Evolutionary conservation across 2,888 invertebrate species (phyloP).

Genomic region (Philopedon plagiatum): DNA sequence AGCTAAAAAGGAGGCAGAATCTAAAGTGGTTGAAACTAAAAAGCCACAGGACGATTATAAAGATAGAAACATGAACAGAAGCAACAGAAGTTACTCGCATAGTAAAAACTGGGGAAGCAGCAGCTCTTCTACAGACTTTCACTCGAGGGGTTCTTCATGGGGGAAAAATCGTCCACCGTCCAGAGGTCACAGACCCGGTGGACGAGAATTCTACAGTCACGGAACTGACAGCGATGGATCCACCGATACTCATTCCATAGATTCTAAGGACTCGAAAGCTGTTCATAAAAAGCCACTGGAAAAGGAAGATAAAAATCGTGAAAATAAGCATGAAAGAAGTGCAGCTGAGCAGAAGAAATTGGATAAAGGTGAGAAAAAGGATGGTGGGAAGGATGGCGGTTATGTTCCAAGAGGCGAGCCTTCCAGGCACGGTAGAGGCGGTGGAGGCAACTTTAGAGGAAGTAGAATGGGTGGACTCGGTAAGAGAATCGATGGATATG

Average conservation of each 20-base stretch:
- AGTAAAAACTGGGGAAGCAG: constrained; percentile 57
- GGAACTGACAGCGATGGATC: constrained; percentile 70
- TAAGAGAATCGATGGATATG: constrained; percentile 81
- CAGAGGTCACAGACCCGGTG: constrained; percentile 73
- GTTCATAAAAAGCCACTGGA: constrained; percentile 50
- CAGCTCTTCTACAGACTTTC: constrained; percentile 56
- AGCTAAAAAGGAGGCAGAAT: constrained; percentile 34
- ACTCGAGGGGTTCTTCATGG: constrained; percentile 41
- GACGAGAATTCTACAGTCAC: constrained; percentile 74
- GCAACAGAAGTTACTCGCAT: constrained; percentile 54
- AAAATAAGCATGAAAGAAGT: constrained; percentile 56
- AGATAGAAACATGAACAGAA: constrained; percentile 55
- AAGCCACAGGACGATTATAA: constrained; percentile 66
- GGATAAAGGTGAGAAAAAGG: constrained; percentile 52
- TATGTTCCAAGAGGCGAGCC: constrained; percentile 93
- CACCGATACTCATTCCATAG: constrained; percentile 63
- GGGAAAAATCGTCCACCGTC: constrained; percentile 36
- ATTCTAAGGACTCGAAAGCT: constrained; percentile 52
- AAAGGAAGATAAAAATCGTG: constrained; percentile 57
- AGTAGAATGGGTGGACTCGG: constrained; percentile 70
- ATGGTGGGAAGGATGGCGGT: constrained; percentile 39
- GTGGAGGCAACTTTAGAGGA: constrained; percentile 65
- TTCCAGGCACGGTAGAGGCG: constrained; percentile 86
- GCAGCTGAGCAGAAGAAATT: constrained; percentile 56
- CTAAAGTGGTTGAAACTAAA: constrained; percentile 26